Percentiles rank a stretch among this genome's conserved stretches.
Conservation (phyloP, 2,888 invertebrate species). For the Philereme transversata region DNA sequence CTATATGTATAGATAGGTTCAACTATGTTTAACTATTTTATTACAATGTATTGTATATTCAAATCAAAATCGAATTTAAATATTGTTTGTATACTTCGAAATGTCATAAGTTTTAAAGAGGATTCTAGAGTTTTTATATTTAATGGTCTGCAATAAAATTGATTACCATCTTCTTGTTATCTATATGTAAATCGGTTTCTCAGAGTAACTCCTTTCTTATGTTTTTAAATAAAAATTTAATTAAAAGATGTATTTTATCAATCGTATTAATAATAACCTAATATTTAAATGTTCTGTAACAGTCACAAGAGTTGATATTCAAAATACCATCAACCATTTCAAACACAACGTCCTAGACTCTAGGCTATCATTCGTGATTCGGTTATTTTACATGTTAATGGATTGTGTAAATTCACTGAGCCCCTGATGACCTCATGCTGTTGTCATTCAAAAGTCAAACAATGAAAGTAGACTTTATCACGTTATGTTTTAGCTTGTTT, state of each 20-base stretch:
- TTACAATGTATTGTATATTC: no score
- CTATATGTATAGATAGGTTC: background rate
- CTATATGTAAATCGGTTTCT: no score
- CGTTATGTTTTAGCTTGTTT: conserved; percentile 23
- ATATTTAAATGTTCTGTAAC: background rate
- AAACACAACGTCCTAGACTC: conserved; percentile 4
- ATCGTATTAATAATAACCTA: background rate
- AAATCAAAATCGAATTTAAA: no score
- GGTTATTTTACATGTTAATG: conserved; percentile 47
- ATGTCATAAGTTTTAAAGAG: no score
- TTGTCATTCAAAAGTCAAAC: conserved; percentile 32
- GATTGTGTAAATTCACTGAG: conserved; percentile 46
- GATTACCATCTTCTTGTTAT: no score
- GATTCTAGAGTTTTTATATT: no score
- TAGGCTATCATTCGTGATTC: conserved; percentile 34
- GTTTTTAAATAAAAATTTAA: no score
- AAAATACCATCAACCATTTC: background rate
- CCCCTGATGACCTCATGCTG: conserved; percentile 55
- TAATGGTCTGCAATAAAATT: no score
- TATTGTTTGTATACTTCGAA: no score
- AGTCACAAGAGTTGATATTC: background rate
- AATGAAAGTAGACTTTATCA: conserved; percentile 24
- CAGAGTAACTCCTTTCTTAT: no score
- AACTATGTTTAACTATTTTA: background rate
- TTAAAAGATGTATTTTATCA: no score